These are phyloP conservation scores for Stratiomys singularior DNA, from an alignment of 2,888 invertebrate species.

Conservation along the genomic window DNA sequence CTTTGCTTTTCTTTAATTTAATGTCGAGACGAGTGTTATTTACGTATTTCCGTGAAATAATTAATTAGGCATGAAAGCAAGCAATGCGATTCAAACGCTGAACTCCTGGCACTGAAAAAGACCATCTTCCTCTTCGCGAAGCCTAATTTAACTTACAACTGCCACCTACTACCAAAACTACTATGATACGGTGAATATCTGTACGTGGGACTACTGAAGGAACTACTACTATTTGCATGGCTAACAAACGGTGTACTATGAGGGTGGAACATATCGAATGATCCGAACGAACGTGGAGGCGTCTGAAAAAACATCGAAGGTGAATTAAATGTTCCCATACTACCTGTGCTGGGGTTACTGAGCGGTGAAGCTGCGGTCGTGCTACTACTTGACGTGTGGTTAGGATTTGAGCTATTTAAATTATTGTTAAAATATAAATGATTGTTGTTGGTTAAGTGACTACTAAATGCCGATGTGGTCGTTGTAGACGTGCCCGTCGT, in stretches of 20 bases:
- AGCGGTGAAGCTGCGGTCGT: constrained; percentile 59
- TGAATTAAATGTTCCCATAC: constrained; percentile 57
- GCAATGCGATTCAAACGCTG: too few species aligned
- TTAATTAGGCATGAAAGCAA: too few species aligned
- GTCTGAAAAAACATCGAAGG: constrained; percentile 57
- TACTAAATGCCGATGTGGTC: constrained; percentile 43
- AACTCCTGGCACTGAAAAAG: not conserved
- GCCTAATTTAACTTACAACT: constrained; percentile 55
- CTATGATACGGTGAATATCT: constrained; percentile 63
- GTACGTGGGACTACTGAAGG: constrained; percentile 65
- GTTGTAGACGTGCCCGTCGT: constrained; percentile 9
- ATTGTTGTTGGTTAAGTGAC: constrained; percentile 41
- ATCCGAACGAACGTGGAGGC: constrained; percentile 61
- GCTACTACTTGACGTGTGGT: constrained; percentile 54
- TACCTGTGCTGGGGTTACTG: constrained; percentile 57
- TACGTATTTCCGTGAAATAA: too few species aligned
- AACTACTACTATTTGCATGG: constrained; percentile 58
- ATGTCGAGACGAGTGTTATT: too few species aligned
- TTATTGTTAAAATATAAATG: constrained; percentile 48
- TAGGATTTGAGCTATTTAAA: constrained; percentile 47
- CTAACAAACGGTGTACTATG: constrained; percentile 65
- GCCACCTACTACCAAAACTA: constrained; percentile 65
- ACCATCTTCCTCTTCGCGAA: not conserved
- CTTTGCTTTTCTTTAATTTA: too few species aligned
- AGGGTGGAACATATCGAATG: constrained; percentile 63